Evolutionary conservation across 2,113 vertebrate genomes (phyloP).

Genomic region (Pyrgilauda ruficollis): DNA sequence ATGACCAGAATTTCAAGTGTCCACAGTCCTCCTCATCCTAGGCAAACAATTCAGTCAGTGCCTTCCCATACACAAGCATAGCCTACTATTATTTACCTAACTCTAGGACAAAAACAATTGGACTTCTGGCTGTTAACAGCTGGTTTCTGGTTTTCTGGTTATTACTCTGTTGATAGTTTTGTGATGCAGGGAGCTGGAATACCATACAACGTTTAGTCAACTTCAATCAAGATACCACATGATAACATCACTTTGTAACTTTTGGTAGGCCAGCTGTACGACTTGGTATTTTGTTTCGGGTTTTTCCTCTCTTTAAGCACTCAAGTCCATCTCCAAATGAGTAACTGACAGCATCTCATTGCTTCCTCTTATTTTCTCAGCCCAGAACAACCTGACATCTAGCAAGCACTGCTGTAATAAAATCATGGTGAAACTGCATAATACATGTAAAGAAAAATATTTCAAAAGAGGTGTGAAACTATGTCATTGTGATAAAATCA

Average conservation of each 20-base stretch:
- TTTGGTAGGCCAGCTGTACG: neutral
- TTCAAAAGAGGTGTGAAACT: conserved; percentile 42
- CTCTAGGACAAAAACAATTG: neutral
- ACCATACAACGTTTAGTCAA: neutral
- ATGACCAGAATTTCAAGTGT: neutral
- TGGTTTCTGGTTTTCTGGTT: neutral
- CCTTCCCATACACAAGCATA: neutral
- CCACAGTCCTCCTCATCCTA: neutral
- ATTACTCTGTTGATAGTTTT: conserved; percentile 8
- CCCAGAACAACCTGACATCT: neutral
- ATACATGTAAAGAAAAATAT: conserved; percentile 2
- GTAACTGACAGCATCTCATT: neutral
- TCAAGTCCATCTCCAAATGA: neutral
- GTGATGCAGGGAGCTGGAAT: neutral
- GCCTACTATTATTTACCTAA: neutral
- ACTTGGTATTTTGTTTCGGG: neutral
- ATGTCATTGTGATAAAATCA: conserved; percentile 18
- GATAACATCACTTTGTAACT: neutral
- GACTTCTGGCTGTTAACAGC: neutral
- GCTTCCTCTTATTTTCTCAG: conserved; percentile 3
- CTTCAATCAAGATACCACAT: neutral
- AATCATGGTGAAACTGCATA: neutral
- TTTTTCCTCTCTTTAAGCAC: neutral
- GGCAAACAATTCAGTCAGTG: neutral
- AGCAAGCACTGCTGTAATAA: neutral